Evolutionary conservation across 2,888 invertebrate species (phyloP).

Genomic region (Unio delphinus): DNA sequence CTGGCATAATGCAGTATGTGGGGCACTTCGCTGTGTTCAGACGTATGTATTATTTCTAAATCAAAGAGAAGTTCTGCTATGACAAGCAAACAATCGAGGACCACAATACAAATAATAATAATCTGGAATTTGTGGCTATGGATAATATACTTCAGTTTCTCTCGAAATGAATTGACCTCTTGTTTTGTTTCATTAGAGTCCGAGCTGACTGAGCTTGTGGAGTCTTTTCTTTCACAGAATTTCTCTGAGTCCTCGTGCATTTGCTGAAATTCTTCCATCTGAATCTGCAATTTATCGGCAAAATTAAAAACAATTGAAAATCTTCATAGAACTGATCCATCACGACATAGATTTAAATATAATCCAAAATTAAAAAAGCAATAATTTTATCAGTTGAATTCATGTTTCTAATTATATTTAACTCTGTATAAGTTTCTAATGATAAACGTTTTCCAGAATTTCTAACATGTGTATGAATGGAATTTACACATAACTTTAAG

Average conservation of each 20-base stretch:
- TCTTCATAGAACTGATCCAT: too few species aligned
- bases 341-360: too few species aligned
- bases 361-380: too few species aligned
- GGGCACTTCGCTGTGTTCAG: constrained; percentile 42
- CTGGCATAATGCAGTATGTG: constrained; percentile 69
- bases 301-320: too few species aligned
- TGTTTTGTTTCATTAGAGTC: constrained; percentile 62
- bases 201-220: constrained; percentile 25
- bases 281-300: constrained; percentile 44
- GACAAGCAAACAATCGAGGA: constrained; percentile 71
- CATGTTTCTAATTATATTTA: too few species aligned
- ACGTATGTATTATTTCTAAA: constrained; percentile 60
- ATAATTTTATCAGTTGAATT: too few species aligned
- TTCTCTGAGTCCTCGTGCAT: too few species aligned
- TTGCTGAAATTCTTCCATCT: constrained; percentile 59
- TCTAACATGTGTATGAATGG: too few species aligned
- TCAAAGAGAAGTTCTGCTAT: constrained; percentile 71
- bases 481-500: too few species aligned
- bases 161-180: constrained; percentile 48
- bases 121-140: constrained; percentile 68
- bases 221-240: too few species aligned
- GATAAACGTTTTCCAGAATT: too few species aligned
- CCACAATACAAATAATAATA: constrained; percentile 67
- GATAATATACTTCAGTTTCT: constrained; percentile 50
- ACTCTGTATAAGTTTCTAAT: too few species aligned